Conservation (phyloP, 2,888 invertebrate genomes). For the Lobophora halterata region DNA sequence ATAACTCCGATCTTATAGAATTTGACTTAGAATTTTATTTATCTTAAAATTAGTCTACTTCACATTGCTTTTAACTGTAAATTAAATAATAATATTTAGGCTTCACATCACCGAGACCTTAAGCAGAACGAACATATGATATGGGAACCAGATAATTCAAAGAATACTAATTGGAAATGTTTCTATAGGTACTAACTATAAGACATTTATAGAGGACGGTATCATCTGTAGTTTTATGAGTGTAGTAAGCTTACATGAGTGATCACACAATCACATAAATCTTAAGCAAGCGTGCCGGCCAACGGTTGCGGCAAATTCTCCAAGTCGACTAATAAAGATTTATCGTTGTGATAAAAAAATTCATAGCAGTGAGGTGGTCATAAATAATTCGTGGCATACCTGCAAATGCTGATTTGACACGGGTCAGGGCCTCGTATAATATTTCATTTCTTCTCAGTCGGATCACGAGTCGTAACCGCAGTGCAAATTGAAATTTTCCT, state of each 20-base stretch:
- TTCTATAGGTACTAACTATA: no score
- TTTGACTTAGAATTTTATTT: no score
- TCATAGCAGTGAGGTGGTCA: slow-evolving; percentile 69
- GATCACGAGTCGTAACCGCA: slow-evolving; percentile 61
- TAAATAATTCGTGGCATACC: slow-evolving; percentile 76
- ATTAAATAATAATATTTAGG: no score
- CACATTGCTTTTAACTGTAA: no score
- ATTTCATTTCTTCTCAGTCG: slow-evolving; percentile 69
- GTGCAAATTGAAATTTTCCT: slow-evolving; percentile 67
- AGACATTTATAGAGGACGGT: no score
- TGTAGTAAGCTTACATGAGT: slow-evolving; percentile 17
- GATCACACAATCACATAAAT: slow-evolving; percentile 23
- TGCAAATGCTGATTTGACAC: slow-evolving; percentile 77
- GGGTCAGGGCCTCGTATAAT: slow-evolving; percentile 71
- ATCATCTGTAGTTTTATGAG: no score
- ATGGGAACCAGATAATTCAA: no score
- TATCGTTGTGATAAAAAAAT: slow-evolving; percentile 70
- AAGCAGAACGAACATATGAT: no score
- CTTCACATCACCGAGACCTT: no score
- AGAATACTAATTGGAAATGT: no score
- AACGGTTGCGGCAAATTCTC: slow-evolving; percentile 45
- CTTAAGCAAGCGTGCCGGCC: slow-evolving; percentile 29
- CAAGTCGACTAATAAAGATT: slow-evolving; percentile 71
- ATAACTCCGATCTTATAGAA: no score
- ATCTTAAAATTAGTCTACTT: no score